Evolutionary conservation across 2,888 invertebrate genomes (phyloP), one percentile per base, ranked within the genome.

Genomic region (Seira musarum): DNA sequence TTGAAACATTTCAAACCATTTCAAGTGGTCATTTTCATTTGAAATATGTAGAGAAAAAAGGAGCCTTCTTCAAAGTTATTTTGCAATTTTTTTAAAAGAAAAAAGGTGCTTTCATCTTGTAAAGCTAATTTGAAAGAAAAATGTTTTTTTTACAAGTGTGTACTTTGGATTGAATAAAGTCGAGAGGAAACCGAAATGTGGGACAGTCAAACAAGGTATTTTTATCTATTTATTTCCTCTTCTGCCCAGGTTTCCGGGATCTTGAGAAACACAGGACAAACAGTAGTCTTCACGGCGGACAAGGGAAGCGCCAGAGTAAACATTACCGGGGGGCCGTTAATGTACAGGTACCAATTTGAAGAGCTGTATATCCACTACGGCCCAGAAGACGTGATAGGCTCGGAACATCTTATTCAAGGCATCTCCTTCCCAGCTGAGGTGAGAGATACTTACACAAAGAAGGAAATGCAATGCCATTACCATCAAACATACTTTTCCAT

Each of bases 341-440:
- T 97, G 84, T 98, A 98, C 90, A 92, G 95, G 85, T 98, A 98
- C 90, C 96, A 96, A 90, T 96, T 98, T 87, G 95, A 96, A 88
- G 96, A 98, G 90, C 95, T 98, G 88, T 96, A 97, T 91, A 95
- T 97, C 88, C 98, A 98, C 90, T 98, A 97, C 89, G 97, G 97
- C 40, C 93, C 93, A 86, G 94, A 94, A 85, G 95, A 98, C 88
- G 93, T 93, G 86, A 92, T 94, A 85, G 99, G 99, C 17, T 99
- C 98, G 0, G 99, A 99, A 89, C 99, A 99, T 89, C 94, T 93
- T 87, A 95, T 99, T 85, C 96, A 97, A 87, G 96, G 96, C 83
- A 95, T 96, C 87, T 93, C 96, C 61, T 99, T 99, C 90, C 98
- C 99, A 25, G 98, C 97, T 77, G 99, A 99, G 93, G 98, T 99